Evolutionary conservation across 2,797 vertebrate species (phyloP), one percentile per base, ranked within the genome.

Genomic region (Anolis apletophallus): DNA sequence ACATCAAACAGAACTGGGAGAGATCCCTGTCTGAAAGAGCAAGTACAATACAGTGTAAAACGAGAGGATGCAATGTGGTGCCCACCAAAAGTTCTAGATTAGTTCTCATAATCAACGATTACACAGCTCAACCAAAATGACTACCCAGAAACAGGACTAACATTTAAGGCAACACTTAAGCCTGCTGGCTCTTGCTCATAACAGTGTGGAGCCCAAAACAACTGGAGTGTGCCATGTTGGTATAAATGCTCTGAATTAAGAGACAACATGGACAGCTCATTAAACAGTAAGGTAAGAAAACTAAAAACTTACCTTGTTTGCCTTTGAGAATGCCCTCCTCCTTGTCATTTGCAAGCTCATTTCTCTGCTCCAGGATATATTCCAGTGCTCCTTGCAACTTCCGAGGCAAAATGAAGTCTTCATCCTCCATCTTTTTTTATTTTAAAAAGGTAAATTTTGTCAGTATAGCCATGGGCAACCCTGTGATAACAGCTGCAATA

Each of bases 311-410:
- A 97, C 96, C 95, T 4, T 94, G 95, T 83, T 95, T 96, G 97
- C 97, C 95, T 80, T 96, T 97, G 2, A 84, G 83, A 86, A 93
- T 32, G 91, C 92, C 87, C 81, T 98, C 98, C 74, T 97, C 98
- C 90, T 96, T 97, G 79, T 99, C 98, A 1, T 91, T 95, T 0
- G 98, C 98, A 93, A 99, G 93, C 85, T 99, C 98, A 9, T 96
- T 98, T 94, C 98, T 98, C 95, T 98, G 98, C 88, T 99, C 99
- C 94, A 99, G 94, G 86, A 99, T 97, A 36, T 99, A 97, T 82
- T 99, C 99, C 0, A 99, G 96, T 81, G 99, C 98, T 0, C 97
- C 97, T 95, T 99, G 98, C 91, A 99, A 97, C 95, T 99, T 99
- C 89, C 98, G 98, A 80, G 99, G 99, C 85, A 99, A 97, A 88